Evolutionary conservation across 2,113 vertebrate genomes (phyloP), one percentile per base, ranked within the genome.

Genomic region (Xenus cinereus): DNA sequence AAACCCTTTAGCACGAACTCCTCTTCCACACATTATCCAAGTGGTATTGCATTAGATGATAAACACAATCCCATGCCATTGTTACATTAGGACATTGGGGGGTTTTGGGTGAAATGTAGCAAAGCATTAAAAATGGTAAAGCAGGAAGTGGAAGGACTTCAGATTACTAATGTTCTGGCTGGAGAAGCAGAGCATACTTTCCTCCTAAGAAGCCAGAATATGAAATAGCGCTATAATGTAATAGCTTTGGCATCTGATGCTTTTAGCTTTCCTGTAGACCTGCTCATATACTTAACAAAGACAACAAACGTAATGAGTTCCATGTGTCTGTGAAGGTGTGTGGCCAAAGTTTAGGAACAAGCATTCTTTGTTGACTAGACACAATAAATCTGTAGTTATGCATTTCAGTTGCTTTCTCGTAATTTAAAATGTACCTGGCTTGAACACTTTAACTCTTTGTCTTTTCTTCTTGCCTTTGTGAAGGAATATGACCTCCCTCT

Each of bases 401-500:
- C 30, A 11, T 89, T 90, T 86, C 14, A 14, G 4, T 73, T 85
- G 41, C 41, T 77, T 86, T 88, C 39, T 95, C 14, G 2, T 56
- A 8, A 39, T 41, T 81, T 71, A 35, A 45, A 84, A 46, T 59
- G 8, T 83, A 32, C 43, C 10, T 54, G 37, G 14, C 59, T 77
- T 48, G 43, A 67, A 10, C 15, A 10, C 33, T 89, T 96, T 43
- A 57, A 66, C 19, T 75, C 3, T 39, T 33, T 10, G 6, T 22
- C 3, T 16, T 33, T 32, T 33, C 46, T 62, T 15, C 8, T 54
- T 87, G 51, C 30, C 33, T 23, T n/a, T 74, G 12, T 85, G 73
- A 53, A 87, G 45, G 92, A 84, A 76, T 93, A 30, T 30, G 80
- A 62, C 53, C 80, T 93, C 95, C 95, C 90, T 95, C 92, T 96